These are phyloP conservation scores for Napeogenes sylphis DNA, from an alignment of 2,888 invertebrate species.

Conservation along the genomic window DNA sequence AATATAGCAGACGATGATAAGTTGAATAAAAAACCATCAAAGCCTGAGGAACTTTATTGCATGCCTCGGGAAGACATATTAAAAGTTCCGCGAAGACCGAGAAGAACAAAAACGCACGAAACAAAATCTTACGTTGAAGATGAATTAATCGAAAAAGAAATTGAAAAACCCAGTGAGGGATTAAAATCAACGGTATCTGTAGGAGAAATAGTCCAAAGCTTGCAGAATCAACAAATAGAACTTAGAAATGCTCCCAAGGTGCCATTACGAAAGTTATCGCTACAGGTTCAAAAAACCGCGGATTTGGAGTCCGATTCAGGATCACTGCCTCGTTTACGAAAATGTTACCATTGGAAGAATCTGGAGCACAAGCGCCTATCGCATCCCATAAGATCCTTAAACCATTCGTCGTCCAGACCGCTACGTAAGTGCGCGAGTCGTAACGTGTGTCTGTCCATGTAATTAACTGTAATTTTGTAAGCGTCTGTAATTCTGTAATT, in stretches of 20 bases:
- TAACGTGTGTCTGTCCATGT: constrained; percentile 43
- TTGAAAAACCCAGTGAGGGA: constrained; percentile 59
- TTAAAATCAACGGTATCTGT: constrained; percentile 35
- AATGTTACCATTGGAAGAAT: constrained; percentile 67
- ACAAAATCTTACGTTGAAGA: constrained; percentile 26
- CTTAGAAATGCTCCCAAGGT: constrained; percentile 33
- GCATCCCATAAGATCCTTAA: constrained; percentile 64
- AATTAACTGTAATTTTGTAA: constrained; percentile 52
- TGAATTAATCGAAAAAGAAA: constrained; percentile 41
- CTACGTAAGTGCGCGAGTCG: constrained; percentile 66
- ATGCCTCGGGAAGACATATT: constrained; percentile 61
- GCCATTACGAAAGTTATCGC: constrained; percentile 51
- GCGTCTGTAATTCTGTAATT: constrained; percentile 32
- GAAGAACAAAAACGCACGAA: constrained; percentile 53
- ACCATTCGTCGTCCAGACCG: constrained; percentile 56
- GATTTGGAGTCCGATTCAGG: constrained; percentile 49
- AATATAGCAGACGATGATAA: constrained; percentile 70
- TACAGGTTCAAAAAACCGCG: constrained; percentile 51
- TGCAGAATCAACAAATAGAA: constrained; percentile 44
- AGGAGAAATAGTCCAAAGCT: constrained; percentile 47
- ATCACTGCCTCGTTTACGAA: constrained; percentile 55
- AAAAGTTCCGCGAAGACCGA: constrained; percentile 64
- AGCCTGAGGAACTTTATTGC: constrained; percentile 47
- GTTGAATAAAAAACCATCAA: constrained; percentile 47
- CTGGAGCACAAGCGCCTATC: constrained; percentile 70